phyloP scores from a whole-genome alignment of 2,113 vertebrate species.

The Malurus melanocephalus region DNA sequence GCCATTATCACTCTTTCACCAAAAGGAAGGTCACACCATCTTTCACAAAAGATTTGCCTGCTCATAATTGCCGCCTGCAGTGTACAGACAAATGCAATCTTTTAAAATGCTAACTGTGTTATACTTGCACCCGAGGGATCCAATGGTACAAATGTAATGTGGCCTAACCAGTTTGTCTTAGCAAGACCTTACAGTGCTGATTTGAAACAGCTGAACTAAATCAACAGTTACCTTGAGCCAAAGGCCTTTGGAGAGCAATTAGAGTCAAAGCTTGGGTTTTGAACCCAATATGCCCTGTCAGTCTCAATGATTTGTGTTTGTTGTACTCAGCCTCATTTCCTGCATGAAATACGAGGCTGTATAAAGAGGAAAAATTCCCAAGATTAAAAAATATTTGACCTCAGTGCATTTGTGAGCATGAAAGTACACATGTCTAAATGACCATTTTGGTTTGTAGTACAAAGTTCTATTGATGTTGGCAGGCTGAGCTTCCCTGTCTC shows the following conservation, averaged over 20 bases:
- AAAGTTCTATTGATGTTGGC: conserved; percentile 89
- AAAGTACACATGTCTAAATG: conserved; percentile 85
- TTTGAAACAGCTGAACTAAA: conserved; percentile 89
- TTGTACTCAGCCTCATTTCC: conserved; percentile 85
- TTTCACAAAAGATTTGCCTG: conserved; percentile 74
- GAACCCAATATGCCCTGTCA: conserved; percentile 84
- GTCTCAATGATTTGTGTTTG: conserved; percentile 85
- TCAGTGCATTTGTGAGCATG: conserved; percentile 77
- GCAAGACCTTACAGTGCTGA: conserved; percentile 77
- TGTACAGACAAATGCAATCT: conserved; percentile 72
- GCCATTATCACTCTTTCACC: conserved; percentile 70
- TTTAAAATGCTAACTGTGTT: conserved; percentile 81
- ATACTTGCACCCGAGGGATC: conserved; percentile 73
- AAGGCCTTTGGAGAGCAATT: conserved; percentile 85
- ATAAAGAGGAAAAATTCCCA: conserved; percentile 82
- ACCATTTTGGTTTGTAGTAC: conserved; percentile 85
- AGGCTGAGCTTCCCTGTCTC: conserved; percentile 77
- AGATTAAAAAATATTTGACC: conserved; percentile 87
- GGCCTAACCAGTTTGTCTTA: conserved; percentile 82
- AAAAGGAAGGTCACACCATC: conserved; percentile 68
- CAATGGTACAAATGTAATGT: conserved; percentile 73
- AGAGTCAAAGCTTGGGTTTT: conserved; percentile 81
- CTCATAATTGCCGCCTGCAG: conserved; percentile 72
- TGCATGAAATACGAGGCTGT: conserved; percentile 80
- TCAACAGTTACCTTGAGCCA: conserved; percentile 88